Evolutionary conservation across 2,113 vertebrate genomes (phyloP).

Genomic region (Thermophis baileyi): DNA sequence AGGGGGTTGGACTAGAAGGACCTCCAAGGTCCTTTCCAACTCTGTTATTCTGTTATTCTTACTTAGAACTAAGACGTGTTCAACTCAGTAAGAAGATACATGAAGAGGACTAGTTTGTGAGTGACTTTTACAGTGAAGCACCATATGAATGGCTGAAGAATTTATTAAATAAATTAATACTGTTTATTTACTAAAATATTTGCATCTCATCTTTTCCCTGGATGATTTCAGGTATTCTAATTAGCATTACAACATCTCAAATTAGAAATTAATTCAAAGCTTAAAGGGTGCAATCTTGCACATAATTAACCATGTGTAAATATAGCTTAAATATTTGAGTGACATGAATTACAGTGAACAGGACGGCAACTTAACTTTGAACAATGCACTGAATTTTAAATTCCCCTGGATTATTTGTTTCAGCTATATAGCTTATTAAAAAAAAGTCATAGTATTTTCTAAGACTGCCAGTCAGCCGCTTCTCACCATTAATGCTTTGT

Average conservation of each 20-base stretch:
- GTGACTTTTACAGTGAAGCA: neutral
- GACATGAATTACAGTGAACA: neutral
- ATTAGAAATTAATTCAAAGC: neutral
- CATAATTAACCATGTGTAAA: neutral
- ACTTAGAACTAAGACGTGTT: neutral
- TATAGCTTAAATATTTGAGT: neutral
- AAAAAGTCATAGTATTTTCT: neutral
- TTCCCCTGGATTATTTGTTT: neutral
- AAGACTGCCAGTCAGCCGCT: neutral
- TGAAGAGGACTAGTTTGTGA: neutral
- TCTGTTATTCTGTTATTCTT: neutral
- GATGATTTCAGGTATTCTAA: neutral
- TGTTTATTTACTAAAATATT: neutral
- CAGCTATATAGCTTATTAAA: neutral
- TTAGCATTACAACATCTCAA: neutral
- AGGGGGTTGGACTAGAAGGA: neutral
- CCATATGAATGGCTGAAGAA: neutral
- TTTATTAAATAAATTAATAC: neutral
- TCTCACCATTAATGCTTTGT: neutral
- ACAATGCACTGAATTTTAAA: neutral
- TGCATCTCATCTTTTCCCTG: neutral
- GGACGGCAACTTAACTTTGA: neutral
- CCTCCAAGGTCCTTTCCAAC: neutral
- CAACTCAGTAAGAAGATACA: neutral
- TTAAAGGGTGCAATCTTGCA: neutral